These are phyloP conservation scores for Microcebus jonahi DNA, from an alignment of 2,113 vertebrate genomes.

Conservation along the genomic window DNA sequence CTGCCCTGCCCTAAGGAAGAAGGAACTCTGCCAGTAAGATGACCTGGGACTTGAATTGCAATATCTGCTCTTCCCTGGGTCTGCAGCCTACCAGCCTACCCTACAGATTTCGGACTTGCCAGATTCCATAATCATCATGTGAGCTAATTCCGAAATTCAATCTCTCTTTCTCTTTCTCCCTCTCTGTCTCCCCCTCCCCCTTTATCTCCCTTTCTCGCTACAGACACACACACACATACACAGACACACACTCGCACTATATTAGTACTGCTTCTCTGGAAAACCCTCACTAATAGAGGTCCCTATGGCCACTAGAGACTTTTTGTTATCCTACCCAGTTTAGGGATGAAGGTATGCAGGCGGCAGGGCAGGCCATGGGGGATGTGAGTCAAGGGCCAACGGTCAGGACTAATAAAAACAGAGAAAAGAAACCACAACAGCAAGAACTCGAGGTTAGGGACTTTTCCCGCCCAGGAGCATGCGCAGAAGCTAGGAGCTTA, in stretches of 20 bases:
- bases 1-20: background rate
- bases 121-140: background rate
- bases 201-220: background rate
- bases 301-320: background rate
- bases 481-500: no score
- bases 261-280: background rate
- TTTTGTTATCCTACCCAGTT: background rate
- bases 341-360: no score
- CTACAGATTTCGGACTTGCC: background rate
- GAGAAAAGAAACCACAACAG: no score
- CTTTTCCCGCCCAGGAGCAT: no score
- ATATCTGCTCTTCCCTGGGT: background rate
- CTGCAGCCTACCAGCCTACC: background rate
- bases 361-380: no score
- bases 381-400: no score
- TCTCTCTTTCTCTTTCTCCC: background rate
- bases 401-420: no score
- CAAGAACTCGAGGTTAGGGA: no score
- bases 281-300: background rate
- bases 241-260: background rate
- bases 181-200: background rate
- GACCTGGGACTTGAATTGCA: background rate
- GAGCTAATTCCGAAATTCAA: background rate
- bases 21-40: background rate
- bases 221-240: background rate